Evolutionary conservation across 2,797 vertebrate species (phyloP), one percentile per base, ranked within the genome.

Genomic region (Chelon labrosus): DNA sequence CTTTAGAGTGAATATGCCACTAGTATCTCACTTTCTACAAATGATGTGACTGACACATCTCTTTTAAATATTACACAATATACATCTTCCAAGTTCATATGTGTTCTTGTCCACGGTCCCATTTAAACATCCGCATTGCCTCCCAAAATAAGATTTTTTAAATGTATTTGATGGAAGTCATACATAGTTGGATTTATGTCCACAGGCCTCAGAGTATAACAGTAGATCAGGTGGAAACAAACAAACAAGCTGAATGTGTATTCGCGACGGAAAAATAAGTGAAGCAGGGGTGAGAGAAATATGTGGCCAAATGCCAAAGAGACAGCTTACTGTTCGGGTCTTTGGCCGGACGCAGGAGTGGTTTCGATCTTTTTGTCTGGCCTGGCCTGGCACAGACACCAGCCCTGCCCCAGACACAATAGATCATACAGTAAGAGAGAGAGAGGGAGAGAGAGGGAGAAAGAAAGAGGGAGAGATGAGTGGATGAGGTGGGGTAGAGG

Each of bases 281-380:
- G 74, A 77, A 70, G 71, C 77, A 66, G 70, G 65, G 66, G 68
- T 52, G 81, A 75, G 75, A 58, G 79, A 80, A 83, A 79, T 69
- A 77, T 78, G 85, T 93, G 94, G 93, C 92, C 75, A 46, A 77
- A 84, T 84, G 93, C 94, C 95, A 95, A 83, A 78, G 80, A 91
- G 90, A 87, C 91, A 86, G 92, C 87, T 93, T 92, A 93, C 90
- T 92, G 91, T 91, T 77, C 7, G 85, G 85, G 80, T 86, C 85
- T 92, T 85, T 84, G 90, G 91, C 86, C 77, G 85, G 89, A 88
- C 84, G 78, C 92, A 92, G 92, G 90, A 89, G 92, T 85, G 84
- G 85, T 79, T 92, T 93, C 88, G 61, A 92, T 94, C 89, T 92
- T 91, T 93, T 90, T 93, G 92, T 94, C 89, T 94, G 91, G 89